A percentile compares a stretch with the other conserved stretches of the same genome.
phyloP scores from a whole-genome alignment of 1,140 invertebrate genomes.

The Philopotamus ludificatus region DNA sequence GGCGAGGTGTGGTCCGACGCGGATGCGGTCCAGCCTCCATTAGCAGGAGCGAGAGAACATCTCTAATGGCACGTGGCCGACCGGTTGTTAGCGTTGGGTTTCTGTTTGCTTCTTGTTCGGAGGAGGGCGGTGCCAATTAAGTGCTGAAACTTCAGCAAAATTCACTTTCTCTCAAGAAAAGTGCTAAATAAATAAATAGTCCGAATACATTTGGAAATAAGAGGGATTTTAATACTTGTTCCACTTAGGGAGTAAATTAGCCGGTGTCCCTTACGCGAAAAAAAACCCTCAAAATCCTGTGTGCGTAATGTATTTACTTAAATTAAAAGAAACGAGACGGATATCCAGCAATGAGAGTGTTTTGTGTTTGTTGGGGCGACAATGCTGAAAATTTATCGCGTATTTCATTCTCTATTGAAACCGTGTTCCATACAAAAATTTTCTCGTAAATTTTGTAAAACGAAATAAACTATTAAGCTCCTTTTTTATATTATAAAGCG shows the following conservation, averaged over 20 bases:
- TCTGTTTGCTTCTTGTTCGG: slow-evolving; percentile 2
- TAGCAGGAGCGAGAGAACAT: not conserved
- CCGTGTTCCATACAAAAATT: too few relatives aligned
- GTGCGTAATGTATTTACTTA: too few relatives aligned
- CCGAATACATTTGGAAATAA: not conserved
- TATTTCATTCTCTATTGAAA: too few relatives aligned
- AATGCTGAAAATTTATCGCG: too few relatives aligned
- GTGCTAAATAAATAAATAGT: not conserved
- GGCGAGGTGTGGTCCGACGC: not conserved
- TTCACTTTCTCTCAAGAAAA: not conserved
- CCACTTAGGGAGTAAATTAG: not conserved
- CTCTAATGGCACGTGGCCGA: not conserved
- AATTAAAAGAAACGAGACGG: too few relatives aligned
- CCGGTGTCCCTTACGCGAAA: not conserved
- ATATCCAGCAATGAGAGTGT: too few relatives aligned
- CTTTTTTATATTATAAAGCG: too few relatives aligned
- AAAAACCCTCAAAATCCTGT: not conserved
- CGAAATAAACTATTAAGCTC: too few relatives aligned
- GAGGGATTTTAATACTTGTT: not conserved
- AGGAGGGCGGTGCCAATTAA: slow-evolving; percentile 12
- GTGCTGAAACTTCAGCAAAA: slow-evolving; percentile 7
- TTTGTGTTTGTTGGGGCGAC: too few relatives aligned
- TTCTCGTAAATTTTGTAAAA: too few relatives aligned
- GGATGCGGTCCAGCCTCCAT: not conserved
- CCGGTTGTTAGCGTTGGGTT: not conserved